Evolutionary conservation across 92 coral and sea anemone genomes (phyloP).

Genomic region (Epizoanthus ramosus): DNA sequence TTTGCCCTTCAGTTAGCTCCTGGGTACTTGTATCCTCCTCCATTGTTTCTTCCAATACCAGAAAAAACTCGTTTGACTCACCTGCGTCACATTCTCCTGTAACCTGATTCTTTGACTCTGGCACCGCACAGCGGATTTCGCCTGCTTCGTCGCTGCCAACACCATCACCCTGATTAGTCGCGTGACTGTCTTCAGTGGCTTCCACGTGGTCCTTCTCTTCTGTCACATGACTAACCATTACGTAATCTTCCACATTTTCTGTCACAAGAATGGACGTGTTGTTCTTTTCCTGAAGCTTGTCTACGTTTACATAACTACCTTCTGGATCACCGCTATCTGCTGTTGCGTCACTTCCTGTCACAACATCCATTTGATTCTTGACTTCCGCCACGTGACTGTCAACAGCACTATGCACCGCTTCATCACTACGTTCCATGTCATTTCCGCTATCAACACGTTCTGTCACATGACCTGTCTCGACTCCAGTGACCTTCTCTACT

Average conservation of each 20-base stretch:
- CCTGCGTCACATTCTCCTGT: conserved; percentile 8
- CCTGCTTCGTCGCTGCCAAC: background rate
- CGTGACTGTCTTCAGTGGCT: background rate
- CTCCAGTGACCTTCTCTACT: background rate
- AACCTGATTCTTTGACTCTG: background rate
- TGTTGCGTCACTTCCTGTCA: background rate
- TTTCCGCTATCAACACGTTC: background rate
- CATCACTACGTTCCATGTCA: no score
- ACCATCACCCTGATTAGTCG: conserved; percentile 1
- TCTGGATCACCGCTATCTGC: background rate
- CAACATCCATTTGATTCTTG: background rate
- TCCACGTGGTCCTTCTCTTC: background rate
- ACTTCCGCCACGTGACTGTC: conserved; percentile 10
- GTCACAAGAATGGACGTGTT: background rate
- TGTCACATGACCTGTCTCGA: background rate
- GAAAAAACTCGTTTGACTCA: conserved; percentile 14
- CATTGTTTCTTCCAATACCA: conserved; percentile 28
- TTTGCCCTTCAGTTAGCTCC: background rate
- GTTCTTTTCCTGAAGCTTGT: background rate
- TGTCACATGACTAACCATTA: conserved; percentile 28
- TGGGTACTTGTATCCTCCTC: background rate
- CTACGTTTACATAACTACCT: background rate
- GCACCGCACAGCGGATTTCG: background rate
- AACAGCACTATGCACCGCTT: background rate
- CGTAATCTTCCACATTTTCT: conserved; percentile 32